Evolutionary conservation across 2,888 invertebrate genomes (phyloP), one percentile per base, ranked within the genome.

Genomic region (Polietes domitor): DNA sequence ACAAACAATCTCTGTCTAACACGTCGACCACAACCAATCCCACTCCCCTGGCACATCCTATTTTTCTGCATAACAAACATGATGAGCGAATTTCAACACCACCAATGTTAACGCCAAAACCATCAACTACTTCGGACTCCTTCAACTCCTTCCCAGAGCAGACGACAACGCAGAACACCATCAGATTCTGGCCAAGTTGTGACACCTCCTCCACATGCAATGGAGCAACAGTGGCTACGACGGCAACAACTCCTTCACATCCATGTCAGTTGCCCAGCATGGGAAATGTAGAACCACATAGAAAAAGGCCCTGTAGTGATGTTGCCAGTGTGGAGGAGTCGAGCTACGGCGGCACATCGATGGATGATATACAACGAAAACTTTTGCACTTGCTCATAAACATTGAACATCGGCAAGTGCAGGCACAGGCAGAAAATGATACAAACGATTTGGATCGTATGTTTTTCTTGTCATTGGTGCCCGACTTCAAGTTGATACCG

Each of bases 401-500:
- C 12, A 47, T 77, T 15, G 77, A 81, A 43, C 73, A 73, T 19
- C 77, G 81, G 19, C 77, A 77, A 58, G 1, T 70, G 70, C 9
- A 26, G 24, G 4, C 77, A 70, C 1, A 19, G 32, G 17, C 86
- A 83, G 7, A 77, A 65, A 21, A 4, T 53, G 24, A 53, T 21
- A 4, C 28, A 76, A 86, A 84, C 12, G 88, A 88, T 58, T 87
- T 87, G 68, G 88, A 88, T 82, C 86, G 87, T 15, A 88, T 88
- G 88, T 88, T 88, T 82, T 58, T 88, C 32, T 53, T 88, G 26
- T 87, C 87, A 5, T 80, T 88, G 32, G 85, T 88, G 41, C 86
- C 87, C 0, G 88, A 88, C 19, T 85, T 88, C 24, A 87, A 86
- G 21, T 80, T 86, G 21, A 87, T 88, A 6, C 86, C 88, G 6